Conservation (phyloP, 2,797 vertebrate genomes). For the Ptychobarbus kaznakovi region DNA sequence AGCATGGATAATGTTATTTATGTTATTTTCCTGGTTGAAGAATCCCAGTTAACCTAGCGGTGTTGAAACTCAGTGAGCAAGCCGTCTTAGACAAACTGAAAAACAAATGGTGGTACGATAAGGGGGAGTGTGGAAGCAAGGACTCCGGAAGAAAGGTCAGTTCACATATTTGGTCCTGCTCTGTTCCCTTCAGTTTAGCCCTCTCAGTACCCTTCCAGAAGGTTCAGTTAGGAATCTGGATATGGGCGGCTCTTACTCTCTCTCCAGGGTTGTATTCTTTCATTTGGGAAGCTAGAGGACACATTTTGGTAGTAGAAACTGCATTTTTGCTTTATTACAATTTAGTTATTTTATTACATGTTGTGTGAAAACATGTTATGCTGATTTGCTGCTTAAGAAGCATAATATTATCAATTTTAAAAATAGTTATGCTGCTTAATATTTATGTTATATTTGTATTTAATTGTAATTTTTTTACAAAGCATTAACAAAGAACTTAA, state of each 20-base stretch:
- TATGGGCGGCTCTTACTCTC: slow-evolving; percentile 55
- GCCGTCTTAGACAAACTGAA: slow-evolving; percentile 99
- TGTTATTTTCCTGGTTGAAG: slow-evolving; percentile 99
- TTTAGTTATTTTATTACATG: background rate
- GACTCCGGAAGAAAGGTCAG: slow-evolving; percentile 99
- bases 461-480: background rate
- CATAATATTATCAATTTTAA: background rate
- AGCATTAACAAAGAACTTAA: background rate
- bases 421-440: background rate
- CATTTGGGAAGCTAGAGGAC: background rate
- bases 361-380: slow-evolving; percentile 4
- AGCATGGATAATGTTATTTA: slow-evolving; percentile 99
- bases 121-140: slow-evolving; percentile 98
- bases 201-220: slow-evolving; percentile 65
- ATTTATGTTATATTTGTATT: background rate
- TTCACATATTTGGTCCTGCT: slow-evolving; percentile 73
- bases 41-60: slow-evolving; percentile 99
- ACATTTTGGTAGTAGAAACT: background rate
- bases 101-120: slow-evolving; percentile 99
- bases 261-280: slow-evolving; percentile 54
- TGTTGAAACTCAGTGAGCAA: slow-evolving; percentile 99
- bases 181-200: slow-evolving; percentile 74
- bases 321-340: background rate
- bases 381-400: background rate
- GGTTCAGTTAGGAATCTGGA: slow-evolving; percentile 61